Evolutionary conservation across 2,888 invertebrate species (phyloP).

Genomic region (Apodemia hepburni): DNA sequence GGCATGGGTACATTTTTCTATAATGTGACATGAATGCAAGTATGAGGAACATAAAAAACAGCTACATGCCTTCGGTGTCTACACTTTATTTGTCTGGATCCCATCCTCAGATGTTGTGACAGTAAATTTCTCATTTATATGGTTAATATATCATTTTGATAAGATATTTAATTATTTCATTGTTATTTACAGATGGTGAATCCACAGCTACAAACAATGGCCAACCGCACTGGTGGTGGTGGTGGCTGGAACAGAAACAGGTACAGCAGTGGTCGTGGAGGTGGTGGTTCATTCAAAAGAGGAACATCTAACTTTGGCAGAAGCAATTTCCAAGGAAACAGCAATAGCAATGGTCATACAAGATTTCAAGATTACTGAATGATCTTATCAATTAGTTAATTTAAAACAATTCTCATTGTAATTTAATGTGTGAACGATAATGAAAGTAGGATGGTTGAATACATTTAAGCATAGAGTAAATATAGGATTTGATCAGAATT

Average conservation of each 20-base stretch:
- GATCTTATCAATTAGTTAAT: constrained; percentile 38
- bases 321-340: constrained; percentile 52
- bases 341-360: constrained; percentile 61
- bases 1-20: constrained; percentile 85
- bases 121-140: constrained; percentile 36
- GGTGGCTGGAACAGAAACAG: constrained; percentile 79
- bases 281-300: constrained; percentile 72
- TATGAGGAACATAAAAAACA: constrained; percentile 84
- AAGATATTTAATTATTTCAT: constrained; percentile 1
- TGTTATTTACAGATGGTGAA: constrained; percentile 83
- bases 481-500: constrained; percentile 29
- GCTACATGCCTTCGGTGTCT: constrained; percentile 91
- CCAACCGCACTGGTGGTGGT: constrained; percentile 83
- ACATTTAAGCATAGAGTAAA: constrained; percentile 32
- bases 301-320: constrained; percentile 64
- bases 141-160: neutral
- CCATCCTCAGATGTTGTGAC: constrained; percentile 87
- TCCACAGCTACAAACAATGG: constrained; percentile 91
- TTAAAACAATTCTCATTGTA: constrained; percentile 63
- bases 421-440: constrained; percentile 49
- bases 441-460: constrained; percentile 10
- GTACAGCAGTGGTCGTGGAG: constrained; percentile 66
- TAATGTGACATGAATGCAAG: constrained; percentile 87
- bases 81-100: constrained; percentile 85
- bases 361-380: constrained; percentile 66